Conservation (phyloP, 2,797 vertebrate species). For the Takifugu ocellatus region DNA sequence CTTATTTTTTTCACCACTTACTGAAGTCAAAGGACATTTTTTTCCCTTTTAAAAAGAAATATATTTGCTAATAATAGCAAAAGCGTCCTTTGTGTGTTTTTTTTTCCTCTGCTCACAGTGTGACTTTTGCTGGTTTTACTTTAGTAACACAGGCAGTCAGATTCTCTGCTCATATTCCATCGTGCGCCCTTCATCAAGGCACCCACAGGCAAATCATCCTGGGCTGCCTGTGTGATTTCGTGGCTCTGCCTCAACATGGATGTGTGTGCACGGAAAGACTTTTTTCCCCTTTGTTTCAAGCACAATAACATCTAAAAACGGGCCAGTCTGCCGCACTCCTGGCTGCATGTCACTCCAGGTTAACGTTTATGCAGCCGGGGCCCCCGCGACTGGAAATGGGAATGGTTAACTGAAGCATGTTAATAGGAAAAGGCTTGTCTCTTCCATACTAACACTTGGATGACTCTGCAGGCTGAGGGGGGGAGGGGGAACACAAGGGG, state of each 20-base stretch:
- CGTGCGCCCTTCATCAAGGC: conserved; percentile 78
- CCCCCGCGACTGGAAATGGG: conserved; percentile 77
- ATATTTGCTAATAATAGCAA: conserved; percentile 44
- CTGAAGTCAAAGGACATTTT: conserved; percentile 20
- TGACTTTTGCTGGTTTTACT: conserved; percentile 17
- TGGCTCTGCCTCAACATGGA: conserved; percentile 28
- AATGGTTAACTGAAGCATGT: conserved; percentile 92
- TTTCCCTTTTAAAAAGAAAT: conserved; percentile 19
- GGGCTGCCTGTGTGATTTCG: conserved; percentile 30
- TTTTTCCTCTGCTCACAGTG: conserved; percentile 2
- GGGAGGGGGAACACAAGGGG: conserved; percentile 65
- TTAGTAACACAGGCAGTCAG: conserved; percentile 69
- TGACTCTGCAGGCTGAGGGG: conserved; percentile 86
- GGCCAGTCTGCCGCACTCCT: conserved; percentile 67
- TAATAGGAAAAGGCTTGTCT: conserved; percentile 94
- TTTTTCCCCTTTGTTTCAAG: conserved; percentile 72
- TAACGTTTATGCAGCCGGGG: conserved; percentile 81
- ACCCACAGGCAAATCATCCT: conserved; percentile 45
- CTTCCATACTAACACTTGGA: conserved; percentile 94
- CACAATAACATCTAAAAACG: conserved; percentile 72
- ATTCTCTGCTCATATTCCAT: conserved; percentile 75
- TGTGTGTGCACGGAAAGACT: conserved; percentile 37
- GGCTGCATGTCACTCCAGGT: conserved; percentile 86
- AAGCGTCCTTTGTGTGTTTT: conserved; percentile 13
- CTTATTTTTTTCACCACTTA: conserved; percentile 27